phyloP scores from a whole-genome alignment of 2,888 invertebrate species.

The Troilus luridus region DNA sequence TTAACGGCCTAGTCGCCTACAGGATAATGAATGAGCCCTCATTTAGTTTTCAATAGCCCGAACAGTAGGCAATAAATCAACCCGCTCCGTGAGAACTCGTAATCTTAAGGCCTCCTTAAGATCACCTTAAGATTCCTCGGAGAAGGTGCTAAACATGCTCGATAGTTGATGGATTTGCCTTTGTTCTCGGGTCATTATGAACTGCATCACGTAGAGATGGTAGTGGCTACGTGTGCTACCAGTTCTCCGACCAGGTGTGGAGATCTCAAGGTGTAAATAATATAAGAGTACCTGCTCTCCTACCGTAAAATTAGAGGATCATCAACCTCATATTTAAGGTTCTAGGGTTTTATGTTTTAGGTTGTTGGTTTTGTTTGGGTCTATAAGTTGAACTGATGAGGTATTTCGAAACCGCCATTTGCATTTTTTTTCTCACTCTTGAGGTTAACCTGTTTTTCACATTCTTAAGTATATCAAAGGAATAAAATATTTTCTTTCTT shows the following conservation, averaged over 20 bases:
- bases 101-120: not conserved
- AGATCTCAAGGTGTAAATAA: not conserved
- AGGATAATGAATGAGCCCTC: not conserved
- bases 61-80: not conserved
- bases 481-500: not conserved
- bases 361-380: not conserved
- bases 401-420: not conserved
- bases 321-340: not conserved
- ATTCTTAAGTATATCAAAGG: not conserved
- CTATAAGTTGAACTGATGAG: not conserved
- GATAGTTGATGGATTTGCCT: conserved; percentile 22
- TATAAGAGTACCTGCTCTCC: not conserved
- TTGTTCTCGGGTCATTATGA: not conserved
- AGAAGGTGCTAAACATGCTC: not conserved
- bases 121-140: not conserved
- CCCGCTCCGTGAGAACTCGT: not conserved
- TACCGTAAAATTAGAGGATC: not conserved
- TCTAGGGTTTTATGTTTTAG: not conserved
- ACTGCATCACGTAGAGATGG: not conserved
- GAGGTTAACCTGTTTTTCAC: not conserved
- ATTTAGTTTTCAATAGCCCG: not conserved
- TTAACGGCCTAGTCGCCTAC: not conserved
- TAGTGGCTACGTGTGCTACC: not conserved
- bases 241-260: not conserved
- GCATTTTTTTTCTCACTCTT: not conserved